A percentile compares a stretch with the other conserved stretches of the same genome.
These are phyloP conservation scores for Cochlearius cochlearius DNA, from an alignment of 2,113 vertebrate species.

Conservation along the genomic window DNA sequence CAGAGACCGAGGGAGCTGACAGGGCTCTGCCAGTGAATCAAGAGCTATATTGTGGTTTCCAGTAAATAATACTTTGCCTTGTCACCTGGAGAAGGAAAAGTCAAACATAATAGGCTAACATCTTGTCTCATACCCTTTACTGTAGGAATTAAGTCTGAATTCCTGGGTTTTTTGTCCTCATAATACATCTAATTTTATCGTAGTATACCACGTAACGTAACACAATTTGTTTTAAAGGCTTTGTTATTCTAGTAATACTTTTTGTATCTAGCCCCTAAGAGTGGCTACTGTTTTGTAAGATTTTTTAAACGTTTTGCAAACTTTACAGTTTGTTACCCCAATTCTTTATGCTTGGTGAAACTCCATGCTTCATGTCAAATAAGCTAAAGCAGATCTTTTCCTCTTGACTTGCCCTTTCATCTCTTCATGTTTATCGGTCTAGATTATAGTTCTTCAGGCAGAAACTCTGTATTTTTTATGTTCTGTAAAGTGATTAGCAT, in stretches of 20 bases:
- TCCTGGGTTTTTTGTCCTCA: background rate
- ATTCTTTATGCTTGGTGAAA: background rate
- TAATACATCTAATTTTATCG: background rate
- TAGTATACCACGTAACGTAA: accelerated
- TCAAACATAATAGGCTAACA: background rate
- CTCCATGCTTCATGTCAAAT: background rate
- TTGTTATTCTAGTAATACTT: background rate
- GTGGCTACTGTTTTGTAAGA: background rate
- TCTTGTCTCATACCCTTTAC: background rate
- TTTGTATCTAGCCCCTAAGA: background rate
- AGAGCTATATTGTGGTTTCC: background rate
- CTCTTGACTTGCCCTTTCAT: background rate
- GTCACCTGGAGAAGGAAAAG: background rate
- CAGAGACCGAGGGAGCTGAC: background rate
- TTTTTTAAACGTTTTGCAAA: background rate
- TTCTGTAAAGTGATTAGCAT: background rate
- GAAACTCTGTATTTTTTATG: background rate
- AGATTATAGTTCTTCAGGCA: background rate
- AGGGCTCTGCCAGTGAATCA: background rate
- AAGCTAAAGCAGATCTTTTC: background rate
- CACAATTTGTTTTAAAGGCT: background rate
- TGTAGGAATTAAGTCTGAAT: background rate
- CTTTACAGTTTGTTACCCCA: background rate
- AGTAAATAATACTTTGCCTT: background rate
- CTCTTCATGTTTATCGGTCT: background rate